phyloP scores from a whole-genome alignment of 2,113 vertebrate genomes.

The Romanogobio albipinnatus region DNA sequence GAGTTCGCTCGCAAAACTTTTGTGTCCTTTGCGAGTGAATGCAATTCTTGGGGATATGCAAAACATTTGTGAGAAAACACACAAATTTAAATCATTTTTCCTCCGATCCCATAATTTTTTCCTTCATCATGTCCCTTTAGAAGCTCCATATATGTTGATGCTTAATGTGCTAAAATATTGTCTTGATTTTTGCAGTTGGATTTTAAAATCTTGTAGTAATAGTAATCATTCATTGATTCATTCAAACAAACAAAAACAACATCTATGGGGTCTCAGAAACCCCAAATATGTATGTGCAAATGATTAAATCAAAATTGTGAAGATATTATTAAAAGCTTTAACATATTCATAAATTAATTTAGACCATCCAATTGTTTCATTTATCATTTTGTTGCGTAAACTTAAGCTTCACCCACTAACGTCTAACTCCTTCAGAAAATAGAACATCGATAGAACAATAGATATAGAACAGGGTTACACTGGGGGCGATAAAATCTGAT shows the following conservation, averaged over 20 bases:
- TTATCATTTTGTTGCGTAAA: not conserved
- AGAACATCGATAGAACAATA: not conserved
- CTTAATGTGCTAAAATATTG: not conserved
- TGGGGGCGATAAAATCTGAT: not conserved
- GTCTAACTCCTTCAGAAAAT: not conserved
- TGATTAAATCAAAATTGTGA: not conserved
- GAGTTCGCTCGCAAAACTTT: too few relatives aligned
- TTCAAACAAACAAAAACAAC: not conserved
- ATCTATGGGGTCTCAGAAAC: not conserved
- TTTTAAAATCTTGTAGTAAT: not conserved
- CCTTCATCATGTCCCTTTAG: too few relatives aligned
- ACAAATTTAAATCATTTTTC: too few relatives aligned
- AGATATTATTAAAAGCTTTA: not conserved
- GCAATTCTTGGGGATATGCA: too few relatives aligned
- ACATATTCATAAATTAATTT: not conserved
- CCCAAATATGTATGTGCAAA: not conserved
- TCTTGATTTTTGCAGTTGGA: not conserved
- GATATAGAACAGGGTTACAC: not conserved
- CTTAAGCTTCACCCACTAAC: not conserved
- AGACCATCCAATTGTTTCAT: not conserved
- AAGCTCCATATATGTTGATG: too few relatives aligned
- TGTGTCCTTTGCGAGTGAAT: too few relatives aligned
- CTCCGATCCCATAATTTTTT: too few relatives aligned
- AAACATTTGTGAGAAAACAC: too few relatives aligned
- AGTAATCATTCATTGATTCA: not conserved